Evolutionary conservation across 2,888 invertebrate genomes (phyloP), one percentile per base, ranked within the genome.

Genomic region (Cynaeus angustus): DNA sequence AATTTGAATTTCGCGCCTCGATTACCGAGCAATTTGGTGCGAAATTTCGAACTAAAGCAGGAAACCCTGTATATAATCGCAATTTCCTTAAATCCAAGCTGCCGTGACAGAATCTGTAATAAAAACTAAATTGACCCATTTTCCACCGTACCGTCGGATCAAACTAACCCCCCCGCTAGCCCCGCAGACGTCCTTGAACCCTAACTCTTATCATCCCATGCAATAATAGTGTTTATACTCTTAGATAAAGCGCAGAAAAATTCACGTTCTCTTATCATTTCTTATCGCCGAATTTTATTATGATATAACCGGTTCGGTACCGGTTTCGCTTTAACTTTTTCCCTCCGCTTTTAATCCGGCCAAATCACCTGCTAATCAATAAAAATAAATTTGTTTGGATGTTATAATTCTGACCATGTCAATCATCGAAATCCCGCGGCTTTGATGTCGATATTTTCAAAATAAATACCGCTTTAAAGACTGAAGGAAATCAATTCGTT

Each of bases 251-350:
- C n/a, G n/a, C n/a, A n/a, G n/a, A n/a, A n/a, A n/a, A n/a, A 56
- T 56, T 12, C 16, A 6, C 56, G 10, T n/a, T 9, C n/a, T 21
- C 13, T 56, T 28, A 46, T 46, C 46, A 9, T 28, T 21, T n/a
- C n/a, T 56, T 56, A 56, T 56, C 56, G 14, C 26, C 37, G 26
- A 4, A 41, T 6, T 43, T 56, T 62, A 61, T 48, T 46, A 50
- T 62, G 62, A 62, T 62, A 62, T 48, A 62, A 62, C 50, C 62
- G 38, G 50, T 62, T 48, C 50, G 62, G 8, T 62, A 48, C 62
- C 38, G 50, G 62, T 50, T 62, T 16, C 28, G 1, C 21, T 21
- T 21, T 21, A 3, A 21, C 1, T 21, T 21, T 26, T 26, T 12
- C 9, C 16, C 8, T 9, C 21, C 14, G 9, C 21, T 9, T 50